These are phyloP conservation scores for Pristionchus maxplancki DNA, from an alignment of 2,888 invertebrate genomes.

Conservation along the genomic window DNA sequence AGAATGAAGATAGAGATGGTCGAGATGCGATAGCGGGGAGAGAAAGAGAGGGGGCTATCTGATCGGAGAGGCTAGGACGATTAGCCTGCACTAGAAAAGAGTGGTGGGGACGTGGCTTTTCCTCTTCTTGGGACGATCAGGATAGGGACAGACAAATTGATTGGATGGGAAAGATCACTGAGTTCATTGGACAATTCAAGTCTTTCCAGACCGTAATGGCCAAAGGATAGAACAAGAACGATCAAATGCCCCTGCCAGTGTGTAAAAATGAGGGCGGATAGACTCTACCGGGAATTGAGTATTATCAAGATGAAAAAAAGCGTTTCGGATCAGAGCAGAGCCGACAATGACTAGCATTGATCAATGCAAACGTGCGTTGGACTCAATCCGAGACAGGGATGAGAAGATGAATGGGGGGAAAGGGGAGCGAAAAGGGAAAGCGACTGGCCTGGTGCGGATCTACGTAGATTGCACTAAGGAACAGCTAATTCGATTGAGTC, in stretches of 20 bases:
- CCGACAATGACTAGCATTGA: background rate
- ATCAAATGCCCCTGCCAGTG: too few species aligned
- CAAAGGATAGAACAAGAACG: too few species aligned
- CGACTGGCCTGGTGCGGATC: constrained; percentile 4
- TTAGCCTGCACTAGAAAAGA: background rate
- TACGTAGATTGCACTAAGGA: background rate
- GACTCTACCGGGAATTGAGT: background rate
- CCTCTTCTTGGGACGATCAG: background rate
- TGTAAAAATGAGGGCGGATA: background rate
- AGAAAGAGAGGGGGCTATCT: background rate
- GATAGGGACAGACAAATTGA: background rate
- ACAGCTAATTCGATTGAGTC: background rate
- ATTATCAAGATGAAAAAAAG: background rate
- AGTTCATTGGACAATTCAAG: too few species aligned
- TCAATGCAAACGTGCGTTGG: background rate
- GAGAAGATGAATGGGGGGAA: background rate
- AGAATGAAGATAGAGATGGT: background rate
- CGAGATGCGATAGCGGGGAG: background rate
- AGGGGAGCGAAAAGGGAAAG: background rate
- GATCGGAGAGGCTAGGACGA: background rate
- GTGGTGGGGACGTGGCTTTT: background rate
- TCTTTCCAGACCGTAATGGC: too few species aligned
- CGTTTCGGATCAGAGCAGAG: background rate
- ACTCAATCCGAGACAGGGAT: background rate
- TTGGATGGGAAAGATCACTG: too few species aligned